phyloP scores from a whole-genome alignment of 2,797 vertebrate species.

The Hypotaenidia okinawae region DNA sequence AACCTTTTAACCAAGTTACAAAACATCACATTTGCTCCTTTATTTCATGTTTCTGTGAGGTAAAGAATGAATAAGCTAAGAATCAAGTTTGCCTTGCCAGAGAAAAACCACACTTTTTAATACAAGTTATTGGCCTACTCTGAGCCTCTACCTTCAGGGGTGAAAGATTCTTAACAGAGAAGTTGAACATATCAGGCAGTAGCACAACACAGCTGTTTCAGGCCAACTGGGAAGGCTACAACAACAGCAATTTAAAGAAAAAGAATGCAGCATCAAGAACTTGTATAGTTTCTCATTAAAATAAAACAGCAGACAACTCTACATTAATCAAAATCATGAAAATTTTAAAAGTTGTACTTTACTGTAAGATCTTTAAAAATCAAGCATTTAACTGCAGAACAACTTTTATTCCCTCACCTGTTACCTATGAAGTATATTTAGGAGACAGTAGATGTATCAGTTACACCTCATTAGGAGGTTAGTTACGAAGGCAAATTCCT shows the following conservation, averaged over 20 bases:
- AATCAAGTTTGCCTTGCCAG: neutral
- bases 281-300: neutral
- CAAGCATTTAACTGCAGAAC: neutral
- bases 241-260: neutral
- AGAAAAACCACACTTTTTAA: neutral
- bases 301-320: neutral
- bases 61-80: neutral
- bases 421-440: neutral
- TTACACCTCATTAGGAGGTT: neutral
- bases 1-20: neutral
- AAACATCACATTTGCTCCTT: neutral
- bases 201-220: neutral
- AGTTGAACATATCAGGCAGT: neutral
- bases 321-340: neutral
- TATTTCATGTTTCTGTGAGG: neutral
- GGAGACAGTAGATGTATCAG: neutral
- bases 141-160: neutral
- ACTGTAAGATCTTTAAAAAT: neutral
- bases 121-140: neutral
- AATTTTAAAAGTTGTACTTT: neutral
- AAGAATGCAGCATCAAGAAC: neutral
- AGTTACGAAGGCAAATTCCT: neutral
- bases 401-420: neutral
- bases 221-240: neutral
- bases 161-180: neutral